A percentile compares a stretch with the other conserved stretches of the same genome.
Evolutionary conservation across 2,113 vertebrate genomes (phyloP).

Genomic region (Bombycilla garrulus): DNA sequence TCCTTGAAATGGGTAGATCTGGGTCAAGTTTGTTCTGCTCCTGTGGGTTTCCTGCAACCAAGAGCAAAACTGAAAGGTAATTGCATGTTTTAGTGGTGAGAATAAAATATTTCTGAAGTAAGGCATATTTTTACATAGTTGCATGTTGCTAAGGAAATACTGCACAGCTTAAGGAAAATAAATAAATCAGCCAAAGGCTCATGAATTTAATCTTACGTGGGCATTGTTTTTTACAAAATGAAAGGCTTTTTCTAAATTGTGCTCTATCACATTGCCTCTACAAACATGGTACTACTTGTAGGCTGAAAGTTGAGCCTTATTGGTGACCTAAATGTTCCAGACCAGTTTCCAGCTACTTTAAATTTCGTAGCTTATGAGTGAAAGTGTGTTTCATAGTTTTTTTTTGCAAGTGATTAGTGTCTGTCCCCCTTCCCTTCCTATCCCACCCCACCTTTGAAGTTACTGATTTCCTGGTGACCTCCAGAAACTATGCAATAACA

Average conservation of each 20-base stretch:
- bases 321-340: background rate
- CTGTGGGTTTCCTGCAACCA: background rate
- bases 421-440: background rate
- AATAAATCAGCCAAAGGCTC: background rate
- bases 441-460: background rate
- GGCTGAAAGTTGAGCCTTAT: background rate
- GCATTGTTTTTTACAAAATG: background rate
- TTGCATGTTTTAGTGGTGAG: background rate
- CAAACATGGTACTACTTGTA: accelerated
- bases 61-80: background rate
- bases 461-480: background rate
- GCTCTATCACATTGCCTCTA: background rate
- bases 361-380: background rate
- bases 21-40: background rate
- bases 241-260: background rate
- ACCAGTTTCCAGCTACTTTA: background rate
- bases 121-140: background rate
- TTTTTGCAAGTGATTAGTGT: background rate
- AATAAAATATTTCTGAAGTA: background rate
- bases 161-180: background rate
- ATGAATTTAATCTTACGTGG: background rate
- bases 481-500: accelerated
- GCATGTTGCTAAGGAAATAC: background rate
- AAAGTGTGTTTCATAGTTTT: background rate
- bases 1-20: background rate